Base-by-base conservation (phyloP, 2,113 vertebrate species). In the Dendrocopos noguchii region DNA sequence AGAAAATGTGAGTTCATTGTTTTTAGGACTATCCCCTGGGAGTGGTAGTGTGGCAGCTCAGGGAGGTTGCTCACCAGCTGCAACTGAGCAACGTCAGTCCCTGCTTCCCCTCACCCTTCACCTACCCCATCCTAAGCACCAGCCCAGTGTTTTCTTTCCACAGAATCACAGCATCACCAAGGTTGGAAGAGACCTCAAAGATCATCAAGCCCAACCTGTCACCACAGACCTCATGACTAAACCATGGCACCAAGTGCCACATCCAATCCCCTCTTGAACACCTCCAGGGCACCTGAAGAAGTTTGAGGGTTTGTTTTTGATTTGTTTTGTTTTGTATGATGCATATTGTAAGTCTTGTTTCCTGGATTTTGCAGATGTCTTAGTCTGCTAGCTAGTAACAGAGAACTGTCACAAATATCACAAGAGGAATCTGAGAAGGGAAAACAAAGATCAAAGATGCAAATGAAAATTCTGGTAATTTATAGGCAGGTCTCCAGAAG, bases 311-410 rank as follows among this genome's bases (percentile, higher is more conserved):
- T 12, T 4, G 13, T 42, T 64, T 39, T 64, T 64, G 27, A 5
- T 52, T 34, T 19, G 21, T 36, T 47, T 53, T 47, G 33, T 88
- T 36, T 3, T 71, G 12, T 22, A 7, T 1, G 4, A 76, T 27
- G 10, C 56, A 61, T 39, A 56, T 15, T 36, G 0, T 15, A 76
- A 70, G 9, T 22, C 73, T 80, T 60, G 6, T 57, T 55, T 33
- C 59, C 42, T 79, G 50, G 18, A 50, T 53, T 79, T 53, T 57
- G 9, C 13, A 81, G 55, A 44, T 60, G 4, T 72, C 56, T 89
- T 61, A 27, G 9, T 39, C 13, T 0, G 0, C 24, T 50, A 65
- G 28, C n/a, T 65, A 5, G 6, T 65, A 76, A 44, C 7, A 67
- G 7, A 29, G 6, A 79, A 70, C 28, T 22, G 9, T 63, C 55